Base-by-base conservation (phyloP, 2,888 invertebrate species). In the Andrena haemorrhoa region DNA sequence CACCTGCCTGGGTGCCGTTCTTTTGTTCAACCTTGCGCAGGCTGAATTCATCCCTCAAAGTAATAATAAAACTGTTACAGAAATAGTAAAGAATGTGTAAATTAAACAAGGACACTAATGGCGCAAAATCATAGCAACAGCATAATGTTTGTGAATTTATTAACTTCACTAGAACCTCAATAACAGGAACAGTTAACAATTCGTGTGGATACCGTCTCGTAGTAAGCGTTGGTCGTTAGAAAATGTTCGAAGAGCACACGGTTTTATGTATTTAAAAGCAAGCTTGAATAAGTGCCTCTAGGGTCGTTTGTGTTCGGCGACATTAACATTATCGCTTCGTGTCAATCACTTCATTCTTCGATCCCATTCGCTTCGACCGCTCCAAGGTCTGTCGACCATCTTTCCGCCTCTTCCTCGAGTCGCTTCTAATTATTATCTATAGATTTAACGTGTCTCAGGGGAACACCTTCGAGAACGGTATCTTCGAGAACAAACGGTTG, bases 401-500 rank as follows among this genome's bases (percentile, higher is more conserved):
- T n/a, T 12, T 16, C 10, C 12, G 10, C 16, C 23, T 2, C 23
- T n/a, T 41, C 31, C 31, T 61, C 23, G 10, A 35, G n/a, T 58
- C 61, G 26, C 49, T 68, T 68, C 56, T 53, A 33, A 66, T 66
- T 56, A 26, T 29, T 64, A 29, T 10, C 68, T 77, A 73, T 8
- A 1, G 60, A 16, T 5, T 10, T 16, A n/a, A 56, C 20, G 16
- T 0, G 0, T 7, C 7, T 83, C 75, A 93, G 68, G 93, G 93
- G 79, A 93, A 93, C 16, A 88, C 80, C 63, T 90, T 88, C 16
- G 92, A 86, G 78, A 91, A 93, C 2, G 93, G 89, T 10, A 94
- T 61, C 83, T 93, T 92, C 1, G 93, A 91, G 77, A 95, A 94
- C 89, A 96, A 95, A 89, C 95, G 95, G 89, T 96, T 96, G 26